A percentile compares a stretch with the other conserved stretches of the same genome.
Conservation (phyloP, 2,113 vertebrate genomes). For the Centropristis striata region DNA sequence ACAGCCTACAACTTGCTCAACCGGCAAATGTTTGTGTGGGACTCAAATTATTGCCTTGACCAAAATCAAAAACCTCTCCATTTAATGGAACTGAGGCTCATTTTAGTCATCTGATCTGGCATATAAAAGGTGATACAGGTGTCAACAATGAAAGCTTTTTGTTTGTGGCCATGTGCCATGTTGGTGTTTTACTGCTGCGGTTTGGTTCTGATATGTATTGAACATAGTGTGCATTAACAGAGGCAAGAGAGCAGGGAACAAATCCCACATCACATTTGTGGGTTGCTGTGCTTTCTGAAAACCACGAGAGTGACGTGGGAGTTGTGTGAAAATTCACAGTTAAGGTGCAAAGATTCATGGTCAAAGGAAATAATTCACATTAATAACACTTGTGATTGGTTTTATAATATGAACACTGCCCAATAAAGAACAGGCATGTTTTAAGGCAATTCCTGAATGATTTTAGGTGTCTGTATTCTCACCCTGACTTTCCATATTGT, state of each 20-base stretch:
- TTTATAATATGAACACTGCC: constrained; percentile 12
- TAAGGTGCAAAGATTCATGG: constrained; percentile 52
- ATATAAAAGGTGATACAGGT: constrained; percentile 39
- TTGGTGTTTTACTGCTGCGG: constrained; percentile 28
- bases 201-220: constrained; percentile 7
- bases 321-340: constrained; percentile 72
- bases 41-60: background rate
- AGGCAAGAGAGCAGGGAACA: constrained; percentile 9
- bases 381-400: constrained; percentile 18
- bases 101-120: constrained; percentile 1
- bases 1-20: constrained; percentile 9
- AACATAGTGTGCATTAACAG: constrained; percentile 16
- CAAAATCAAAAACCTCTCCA: constrained; percentile 1
- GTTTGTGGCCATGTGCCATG: constrained; percentile 16
- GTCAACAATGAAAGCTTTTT: constrained; percentile 44
- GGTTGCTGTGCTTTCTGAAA: constrained; percentile 30
- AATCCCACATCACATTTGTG: constrained; percentile 49
- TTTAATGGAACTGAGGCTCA: constrained; percentile 6
- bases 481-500: background rate
- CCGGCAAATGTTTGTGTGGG: background rate
- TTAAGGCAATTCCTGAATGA: background rate
- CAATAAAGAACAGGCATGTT: background rate
- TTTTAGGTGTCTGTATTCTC: background rate
- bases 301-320: constrained; percentile 56
- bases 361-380: constrained; percentile 41